Evolutionary conservation across 2,888 invertebrate species (phyloP).

Genomic region (Microchrysa polita): DNA sequence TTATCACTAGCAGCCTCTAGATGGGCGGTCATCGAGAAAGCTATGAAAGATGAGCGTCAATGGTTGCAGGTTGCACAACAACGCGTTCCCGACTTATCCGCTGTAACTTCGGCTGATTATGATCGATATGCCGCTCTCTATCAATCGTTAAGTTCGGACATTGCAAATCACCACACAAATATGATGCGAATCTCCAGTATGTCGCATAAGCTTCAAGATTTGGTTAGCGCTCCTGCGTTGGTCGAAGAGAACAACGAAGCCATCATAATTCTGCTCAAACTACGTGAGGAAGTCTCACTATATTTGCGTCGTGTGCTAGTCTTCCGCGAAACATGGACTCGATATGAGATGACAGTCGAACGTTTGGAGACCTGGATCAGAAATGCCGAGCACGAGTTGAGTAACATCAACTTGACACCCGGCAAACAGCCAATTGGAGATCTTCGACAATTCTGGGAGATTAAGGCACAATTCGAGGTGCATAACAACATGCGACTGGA

Average conservation of each 20-base stretch:
- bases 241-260: conserved; percentile 79
- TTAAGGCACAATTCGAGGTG: conserved; percentile 87
- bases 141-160: conserved; percentile 81
- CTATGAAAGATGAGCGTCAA: conserved; percentile 82
- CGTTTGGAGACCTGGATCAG: conserved; percentile 81
- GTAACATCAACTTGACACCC: conserved; percentile 71
- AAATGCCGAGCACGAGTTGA: conserved; percentile 76
- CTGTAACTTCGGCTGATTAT: conserved; percentile 83
- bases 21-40: conserved; percentile 83
- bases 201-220: conserved; percentile 77
- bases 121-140: conserved; percentile 86
- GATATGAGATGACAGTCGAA: conserved; percentile 77
- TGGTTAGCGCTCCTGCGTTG: conserved; percentile 78
- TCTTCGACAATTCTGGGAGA: conserved; percentile 86
- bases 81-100: conserved; percentile 81
- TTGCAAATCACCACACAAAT: conserved; percentile 82
- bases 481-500: conserved; percentile 81
- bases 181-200: conserved; percentile 77
- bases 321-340: conserved; percentile 81
- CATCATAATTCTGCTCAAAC: conserved; percentile 74
- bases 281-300: conserved; percentile 80
- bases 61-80: conserved; percentile 88
- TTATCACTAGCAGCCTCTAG: conserved; percentile 86
- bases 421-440: conserved; percentile 74
- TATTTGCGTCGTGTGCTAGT: conserved; percentile 76